Percentiles rank a stretch among this genome's conserved stretches.
Conservation (phyloP, 2,888 invertebrate genomes). For the Drosophila crucigera region DNA sequence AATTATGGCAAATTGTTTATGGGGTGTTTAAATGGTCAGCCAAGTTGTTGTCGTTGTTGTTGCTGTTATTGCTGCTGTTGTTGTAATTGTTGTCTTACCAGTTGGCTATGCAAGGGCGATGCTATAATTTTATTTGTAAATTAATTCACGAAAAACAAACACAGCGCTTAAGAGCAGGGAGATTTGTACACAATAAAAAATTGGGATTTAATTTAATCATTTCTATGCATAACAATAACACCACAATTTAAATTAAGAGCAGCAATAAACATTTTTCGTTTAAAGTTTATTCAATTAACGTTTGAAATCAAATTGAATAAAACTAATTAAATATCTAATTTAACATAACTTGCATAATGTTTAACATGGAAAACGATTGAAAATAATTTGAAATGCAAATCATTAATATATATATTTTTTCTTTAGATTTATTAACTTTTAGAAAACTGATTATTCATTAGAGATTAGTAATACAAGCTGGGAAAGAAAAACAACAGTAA, state of each 20-base stretch:
- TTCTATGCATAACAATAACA: not conserved
- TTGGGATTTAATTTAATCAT: not conserved
- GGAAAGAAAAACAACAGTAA: not conserved
- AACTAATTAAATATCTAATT: not conserved
- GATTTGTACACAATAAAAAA: not conserved
- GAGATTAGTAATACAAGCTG: not conserved
- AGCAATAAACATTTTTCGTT: not conserved
- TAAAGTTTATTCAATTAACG: not conserved
- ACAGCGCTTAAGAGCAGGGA: constrained; percentile 21
- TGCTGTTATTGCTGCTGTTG: constrained; percentile 28
- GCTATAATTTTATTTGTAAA: constrained; percentile 78
- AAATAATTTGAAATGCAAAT: not conserved
- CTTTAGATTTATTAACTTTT: not conserved
- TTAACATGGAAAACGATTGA: not conserved
- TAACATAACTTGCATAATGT: not conserved
- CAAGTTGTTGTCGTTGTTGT: constrained; percentile 35
- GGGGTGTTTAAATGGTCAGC: constrained; percentile 77
- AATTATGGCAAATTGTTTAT: constrained; percentile 80
- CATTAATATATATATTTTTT: not conserved
- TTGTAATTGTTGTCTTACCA: constrained; percentile 25
- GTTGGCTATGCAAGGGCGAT: constrained; percentile 44
- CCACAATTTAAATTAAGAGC: not conserved
- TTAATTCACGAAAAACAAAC: constrained; percentile 80
- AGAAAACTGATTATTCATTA: not conserved
- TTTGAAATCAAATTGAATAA: not conserved